phyloP scores from a whole-genome alignment of 2,888 invertebrate genomes.

The Parapristionchus giblindavisi region DNA sequence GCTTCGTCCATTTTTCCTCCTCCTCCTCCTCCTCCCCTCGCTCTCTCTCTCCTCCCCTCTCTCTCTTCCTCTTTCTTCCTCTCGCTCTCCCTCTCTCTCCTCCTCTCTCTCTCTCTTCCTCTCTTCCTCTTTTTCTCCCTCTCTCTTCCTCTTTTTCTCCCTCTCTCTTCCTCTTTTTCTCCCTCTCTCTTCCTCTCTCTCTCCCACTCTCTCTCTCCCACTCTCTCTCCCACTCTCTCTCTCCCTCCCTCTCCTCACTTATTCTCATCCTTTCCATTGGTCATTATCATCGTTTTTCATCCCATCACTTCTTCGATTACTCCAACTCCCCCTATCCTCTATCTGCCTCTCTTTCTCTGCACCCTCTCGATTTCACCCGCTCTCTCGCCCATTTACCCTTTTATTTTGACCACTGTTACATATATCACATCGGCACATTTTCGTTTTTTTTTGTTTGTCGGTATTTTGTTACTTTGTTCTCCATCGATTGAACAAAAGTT shows the following conservation, averaged over 20 bases:
- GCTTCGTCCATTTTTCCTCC: too few relatives aligned
- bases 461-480: too few relatives aligned
- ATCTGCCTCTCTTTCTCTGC: too few relatives aligned
- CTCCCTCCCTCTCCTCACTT: slow-evolving; percentile 1
- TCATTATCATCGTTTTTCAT: slow-evolving; percentile 17
- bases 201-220: slow-evolving; percentile 5
- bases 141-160: neutral
- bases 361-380: neutral
- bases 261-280: neutral
- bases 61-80: slow-evolving; percentile 13
- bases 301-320: neutral
- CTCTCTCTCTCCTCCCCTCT: neutral
- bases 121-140: neutral
- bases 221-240: neutral
- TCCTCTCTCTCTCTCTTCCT: neutral
- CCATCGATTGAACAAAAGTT: too few relatives aligned
- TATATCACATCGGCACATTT: too few relatives aligned
- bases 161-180: neutral
- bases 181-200: neutral
- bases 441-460: too few relatives aligned
- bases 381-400: neutral
- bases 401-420: too few relatives aligned
- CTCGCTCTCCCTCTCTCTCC: neutral
- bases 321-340: neutral
- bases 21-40: neutral